A percentile compares a stretch with the other conserved stretches of the same genome.
Evolutionary conservation across 1,140 invertebrate genomes (phyloP).

Genomic region (Ladona fulva): DNA sequence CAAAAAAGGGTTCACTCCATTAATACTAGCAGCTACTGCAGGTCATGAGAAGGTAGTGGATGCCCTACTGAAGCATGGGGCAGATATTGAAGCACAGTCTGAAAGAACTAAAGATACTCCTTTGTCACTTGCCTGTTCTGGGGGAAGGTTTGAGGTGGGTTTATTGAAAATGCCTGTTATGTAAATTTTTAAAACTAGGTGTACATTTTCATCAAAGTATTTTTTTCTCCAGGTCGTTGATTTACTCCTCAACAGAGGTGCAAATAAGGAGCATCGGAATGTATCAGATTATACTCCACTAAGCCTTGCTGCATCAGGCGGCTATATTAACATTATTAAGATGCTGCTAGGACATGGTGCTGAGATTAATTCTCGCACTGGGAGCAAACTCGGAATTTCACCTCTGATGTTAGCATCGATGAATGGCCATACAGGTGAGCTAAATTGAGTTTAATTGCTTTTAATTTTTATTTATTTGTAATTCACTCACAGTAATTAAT

Average conservation of each 20-base stretch:
- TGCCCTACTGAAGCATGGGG: constrained; percentile 81
- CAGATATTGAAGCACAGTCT: constrained; percentile 95
- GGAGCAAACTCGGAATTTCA: constrained; percentile 95
- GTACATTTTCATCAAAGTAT: constrained; percentile 19
- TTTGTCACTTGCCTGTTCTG: constrained; percentile 92
- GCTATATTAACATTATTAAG: constrained; percentile 98
- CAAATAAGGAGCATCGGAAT: constrained; percentile 98
- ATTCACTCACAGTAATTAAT: not conserved
- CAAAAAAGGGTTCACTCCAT: constrained; percentile 97
- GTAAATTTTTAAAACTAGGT: not conserved
- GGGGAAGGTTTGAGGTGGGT: constrained; percentile 79
- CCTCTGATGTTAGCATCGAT: constrained; percentile 98
- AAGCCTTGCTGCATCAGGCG: constrained; percentile 93
- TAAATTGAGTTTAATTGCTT: constrained; percentile 13
- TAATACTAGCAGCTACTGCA: constrained; percentile 93
- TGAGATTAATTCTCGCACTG: constrained; percentile 97
- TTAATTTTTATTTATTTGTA: not conserved
- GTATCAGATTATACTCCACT: constrained; percentile 98
- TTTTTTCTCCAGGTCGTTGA: constrained; percentile 67
- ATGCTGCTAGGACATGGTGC: constrained; percentile 82
- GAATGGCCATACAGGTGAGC: constrained; percentile 87
- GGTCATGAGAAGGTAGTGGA: constrained; percentile 94
- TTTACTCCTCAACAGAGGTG: constrained; percentile 73
- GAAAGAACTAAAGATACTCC: constrained; percentile 99
- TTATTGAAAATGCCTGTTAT: not conserved